These are phyloP conservation scores for Equus quagga DNA, from an alignment of 2,113 vertebrate species.

Conservation along the genomic window DNA sequence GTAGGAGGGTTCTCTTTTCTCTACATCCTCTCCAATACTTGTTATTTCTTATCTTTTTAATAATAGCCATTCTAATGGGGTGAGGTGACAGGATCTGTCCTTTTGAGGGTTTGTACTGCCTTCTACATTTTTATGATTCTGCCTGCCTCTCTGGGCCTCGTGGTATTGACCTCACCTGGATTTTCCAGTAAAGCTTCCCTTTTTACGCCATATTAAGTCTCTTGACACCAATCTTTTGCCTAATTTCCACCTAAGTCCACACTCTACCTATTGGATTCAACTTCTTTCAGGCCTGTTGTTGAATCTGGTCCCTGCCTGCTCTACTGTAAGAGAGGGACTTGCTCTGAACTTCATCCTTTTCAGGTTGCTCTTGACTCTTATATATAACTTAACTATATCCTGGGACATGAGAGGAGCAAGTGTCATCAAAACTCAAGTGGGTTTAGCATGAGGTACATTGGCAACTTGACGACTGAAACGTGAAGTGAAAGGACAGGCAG, in stretches of 20 bases:
- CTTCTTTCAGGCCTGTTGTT: neutral
- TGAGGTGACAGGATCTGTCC: neutral
- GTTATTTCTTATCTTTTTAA: too few relatives aligned
- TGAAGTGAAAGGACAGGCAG: neutral
- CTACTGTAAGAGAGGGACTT: neutral
- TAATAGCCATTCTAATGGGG: too few relatives aligned
- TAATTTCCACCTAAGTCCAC: neutral
- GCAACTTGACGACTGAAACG: neutral
- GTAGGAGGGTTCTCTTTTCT: too few relatives aligned
- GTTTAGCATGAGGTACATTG: neutral
- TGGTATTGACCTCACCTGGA: neutral
- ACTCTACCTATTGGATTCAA: neutral
- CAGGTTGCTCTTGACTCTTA: neutral
- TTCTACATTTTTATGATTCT: neutral
- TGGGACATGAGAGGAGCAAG: neutral
- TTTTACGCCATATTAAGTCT: neutral
- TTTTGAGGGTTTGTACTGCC: neutral
- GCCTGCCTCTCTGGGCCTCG: neutral
- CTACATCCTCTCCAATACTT: too few relatives aligned
- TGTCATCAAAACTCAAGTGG: neutral
- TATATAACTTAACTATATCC: neutral
- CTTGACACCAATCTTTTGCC: neutral
- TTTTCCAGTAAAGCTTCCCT: neutral
- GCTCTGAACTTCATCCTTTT: neutral
- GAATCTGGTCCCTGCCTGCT: neutral